Evolutionary conservation across 2,888 invertebrate species (phyloP), one percentile per base, ranked within the genome.

Genomic region (Meloe dianella): DNA sequence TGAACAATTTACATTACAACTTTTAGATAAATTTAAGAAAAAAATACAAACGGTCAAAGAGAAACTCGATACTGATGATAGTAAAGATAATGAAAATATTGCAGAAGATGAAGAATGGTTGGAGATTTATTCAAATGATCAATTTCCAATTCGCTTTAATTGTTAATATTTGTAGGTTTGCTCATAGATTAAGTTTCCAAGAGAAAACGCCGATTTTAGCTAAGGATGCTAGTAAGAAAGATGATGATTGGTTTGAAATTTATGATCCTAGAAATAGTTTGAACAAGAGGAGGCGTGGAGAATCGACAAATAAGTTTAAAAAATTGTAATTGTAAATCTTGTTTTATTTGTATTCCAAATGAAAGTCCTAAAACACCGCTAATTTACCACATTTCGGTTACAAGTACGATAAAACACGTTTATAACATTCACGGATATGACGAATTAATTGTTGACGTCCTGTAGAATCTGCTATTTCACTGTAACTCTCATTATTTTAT

Each of bases 221-320:
- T 0, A 95, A 94, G 78, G 97, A 98, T 84, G 97, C 97, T 0
- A 98, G 95, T 63, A 92, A 93, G 0, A 95, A 95, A 80, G 90
- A 92, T 58, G 94, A 95, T 74, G 98, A 98, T 77, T 96, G 98
- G 94, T 99, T 96, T 81, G 97, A 97, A 80, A 95, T 97, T 30
- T 93, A 92, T 78, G 98, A 99, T 84, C 98, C 99, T 0, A 86
- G 98, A 71, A 98, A 98, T 86, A 94, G 96, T 0, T 84, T 99
- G 5, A 98, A 96, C 77, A 95, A 97, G 85, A 86, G 98, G 60
- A 90, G 97, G 80, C 87, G 98, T 63, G 96, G 98, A 57, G 96
- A 93, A 77, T 83, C 73, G 38, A 68, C 74, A 24, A 70, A 71
- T 30, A 79, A 74, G 68, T 51, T 67, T 24, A 73, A 71, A 57